These are phyloP conservation scores for Ceratosolen fusciceps DNA, from an alignment of 1,140 invertebrate species.

Conservation along the genomic window DNA sequence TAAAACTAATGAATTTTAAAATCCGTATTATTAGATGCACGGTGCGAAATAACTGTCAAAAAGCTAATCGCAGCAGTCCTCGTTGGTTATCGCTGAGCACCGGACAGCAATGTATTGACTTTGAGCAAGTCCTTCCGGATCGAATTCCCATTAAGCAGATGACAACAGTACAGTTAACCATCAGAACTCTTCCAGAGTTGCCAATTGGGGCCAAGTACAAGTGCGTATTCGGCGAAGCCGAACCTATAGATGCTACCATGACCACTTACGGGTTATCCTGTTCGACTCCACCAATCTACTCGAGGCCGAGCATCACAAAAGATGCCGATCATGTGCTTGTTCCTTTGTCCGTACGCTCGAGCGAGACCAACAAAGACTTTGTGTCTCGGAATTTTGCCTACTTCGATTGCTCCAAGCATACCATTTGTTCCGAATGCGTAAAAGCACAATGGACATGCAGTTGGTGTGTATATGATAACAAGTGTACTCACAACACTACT, in stretches of 20 bases:
- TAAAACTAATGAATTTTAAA: neutral
- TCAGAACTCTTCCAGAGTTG: conserved; percentile 89
- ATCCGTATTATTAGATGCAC: conserved; percentile 78
- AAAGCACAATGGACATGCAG: conserved; percentile 92
- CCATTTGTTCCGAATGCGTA: conserved; percentile 88
- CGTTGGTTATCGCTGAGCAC: conserved; percentile 93
- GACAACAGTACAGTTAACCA: conserved; percentile 87
- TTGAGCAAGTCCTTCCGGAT: conserved; percentile 92
- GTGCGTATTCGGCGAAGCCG: conserved; percentile 89
- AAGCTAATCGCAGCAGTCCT: conserved; percentile 89
- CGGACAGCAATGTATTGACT: conserved; percentile 95
- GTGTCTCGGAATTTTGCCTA: conserved; percentile 94
- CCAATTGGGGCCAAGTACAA: conserved; percentile 92
- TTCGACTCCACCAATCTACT: conserved; percentile 83
- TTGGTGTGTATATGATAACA: conserved; percentile 97
- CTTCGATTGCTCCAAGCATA: conserved; percentile 93
- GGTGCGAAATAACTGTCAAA: conserved; percentile 88
- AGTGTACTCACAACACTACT: conserved; percentile 90
- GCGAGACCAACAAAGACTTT: conserved; percentile 96
- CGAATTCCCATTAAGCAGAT: conserved; percentile 89
- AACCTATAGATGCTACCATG: conserved; percentile 88
- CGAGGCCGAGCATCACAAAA: conserved; percentile 84
- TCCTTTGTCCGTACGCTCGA: conserved; percentile 91
- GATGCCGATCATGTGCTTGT: conserved; percentile 91
- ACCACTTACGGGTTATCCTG: conserved; percentile 87